A percentile compares a stretch with the other conserved stretches of the same genome.
Evolutionary conservation across 2,113 vertebrate species (phyloP).

Genomic region (Pseudorhombus dupliciocellatus): DNA sequence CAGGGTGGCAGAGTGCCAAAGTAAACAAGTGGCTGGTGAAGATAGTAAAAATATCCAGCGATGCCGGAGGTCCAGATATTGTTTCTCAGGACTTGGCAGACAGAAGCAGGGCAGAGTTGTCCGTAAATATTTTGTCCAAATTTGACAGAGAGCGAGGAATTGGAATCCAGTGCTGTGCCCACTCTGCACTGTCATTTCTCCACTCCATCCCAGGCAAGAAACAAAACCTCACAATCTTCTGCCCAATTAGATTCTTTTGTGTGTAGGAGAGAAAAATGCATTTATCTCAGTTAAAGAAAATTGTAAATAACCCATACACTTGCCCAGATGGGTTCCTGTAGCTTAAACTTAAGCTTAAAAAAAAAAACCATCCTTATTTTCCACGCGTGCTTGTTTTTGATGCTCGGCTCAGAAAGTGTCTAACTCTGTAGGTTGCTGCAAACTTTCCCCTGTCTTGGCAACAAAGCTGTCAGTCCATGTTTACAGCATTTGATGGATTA

Average conservation of each 20-base stretch:
- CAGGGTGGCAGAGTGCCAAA: conserved; percentile 22
- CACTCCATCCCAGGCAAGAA: no score
- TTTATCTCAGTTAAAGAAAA: no score
- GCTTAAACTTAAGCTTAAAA: no score
- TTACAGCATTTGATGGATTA: not conserved
- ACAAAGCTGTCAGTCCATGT: not conserved
- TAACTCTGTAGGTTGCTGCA: not conserved
- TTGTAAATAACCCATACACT: no score
- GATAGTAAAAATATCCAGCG: conserved; percentile 11
- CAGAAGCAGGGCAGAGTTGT: not conserved
- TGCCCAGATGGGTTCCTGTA: no score
- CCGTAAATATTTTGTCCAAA: not conserved
- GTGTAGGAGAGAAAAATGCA: no score
- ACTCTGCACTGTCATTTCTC: no score
- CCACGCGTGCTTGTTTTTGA: no score
- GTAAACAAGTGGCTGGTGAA: conserved; percentile 44
- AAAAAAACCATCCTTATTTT: no score
- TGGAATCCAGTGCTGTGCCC: not conserved
- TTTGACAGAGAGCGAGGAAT: not conserved
- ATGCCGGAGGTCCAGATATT: not conserved
- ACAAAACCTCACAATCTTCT: no score
- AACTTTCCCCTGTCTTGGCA: not conserved
- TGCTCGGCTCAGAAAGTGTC: no score
- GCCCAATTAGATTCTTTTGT: no score
- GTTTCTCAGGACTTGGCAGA: conserved; percentile 20